Percentiles rank a stretch among this genome's conserved stretches.
Conservation (phyloP, 2,888 invertebrate genomes). For the Cecidostiba fungosa region DNA sequence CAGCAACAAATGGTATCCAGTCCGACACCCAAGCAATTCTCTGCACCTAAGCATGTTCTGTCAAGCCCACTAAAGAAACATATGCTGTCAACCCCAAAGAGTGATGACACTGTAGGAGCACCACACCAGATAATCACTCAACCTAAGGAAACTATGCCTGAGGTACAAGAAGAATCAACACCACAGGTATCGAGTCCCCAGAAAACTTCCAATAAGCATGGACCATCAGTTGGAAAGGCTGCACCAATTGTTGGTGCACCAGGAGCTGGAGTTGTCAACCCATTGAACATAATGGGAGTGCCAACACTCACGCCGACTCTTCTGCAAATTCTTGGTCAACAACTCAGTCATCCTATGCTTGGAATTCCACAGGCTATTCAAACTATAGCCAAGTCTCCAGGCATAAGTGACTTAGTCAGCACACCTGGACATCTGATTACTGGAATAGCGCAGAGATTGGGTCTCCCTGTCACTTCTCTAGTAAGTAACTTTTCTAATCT, state of each 20-base stretch:
- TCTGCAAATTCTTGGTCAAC: slow-evolving; percentile 27
- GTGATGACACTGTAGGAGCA: neutral
- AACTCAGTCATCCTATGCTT: slow-evolving; percentile 45
- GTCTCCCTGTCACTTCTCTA: neutral
- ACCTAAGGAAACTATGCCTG: slow-evolving; percentile 41
- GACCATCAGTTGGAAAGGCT: neutral
- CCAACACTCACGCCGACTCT: slow-evolving; percentile 24
- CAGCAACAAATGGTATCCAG: neutral
- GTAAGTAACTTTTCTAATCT: neutral
- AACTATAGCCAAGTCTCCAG: slow-evolving; percentile 36
- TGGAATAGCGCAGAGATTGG: slow-evolving; percentile 12
- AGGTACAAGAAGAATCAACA: neutral
- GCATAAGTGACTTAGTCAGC: slow-evolving; percentile 39
- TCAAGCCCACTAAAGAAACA: neutral
- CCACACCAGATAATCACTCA: slow-evolving; percentile 41
- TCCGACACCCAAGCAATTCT: neutral
- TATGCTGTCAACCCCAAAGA: neutral
- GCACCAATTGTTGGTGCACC: neutral
- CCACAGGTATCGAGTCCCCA: neutral
- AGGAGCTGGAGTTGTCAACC: neutral
- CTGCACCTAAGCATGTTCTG: neutral
- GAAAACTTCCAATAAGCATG: neutral
- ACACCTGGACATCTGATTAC: slow-evolving; percentile 47
- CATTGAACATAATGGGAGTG: neutral
- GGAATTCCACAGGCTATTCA: slow-evolving; percentile 56